Conservation (phyloP, 2,888 invertebrate genomes). For the Lucinisca nassula region DNA sequence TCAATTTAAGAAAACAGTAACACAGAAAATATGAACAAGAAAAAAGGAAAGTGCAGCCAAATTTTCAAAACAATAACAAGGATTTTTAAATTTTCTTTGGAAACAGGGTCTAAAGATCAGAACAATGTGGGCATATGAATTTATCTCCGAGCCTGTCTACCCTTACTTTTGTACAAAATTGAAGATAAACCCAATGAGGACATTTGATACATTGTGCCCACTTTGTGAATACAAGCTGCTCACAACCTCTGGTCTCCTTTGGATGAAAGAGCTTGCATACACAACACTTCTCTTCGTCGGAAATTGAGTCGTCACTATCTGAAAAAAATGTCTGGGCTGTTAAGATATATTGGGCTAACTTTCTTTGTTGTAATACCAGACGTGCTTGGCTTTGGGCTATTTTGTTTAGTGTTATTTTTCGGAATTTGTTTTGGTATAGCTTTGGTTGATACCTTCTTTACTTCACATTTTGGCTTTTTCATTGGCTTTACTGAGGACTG, state of each 20-base stretch:
- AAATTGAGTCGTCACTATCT: neutral
- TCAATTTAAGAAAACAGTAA: neutral
- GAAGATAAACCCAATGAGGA: slow-evolving; percentile 31
- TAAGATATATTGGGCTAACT: neutral
- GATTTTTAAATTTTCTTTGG: neutral
- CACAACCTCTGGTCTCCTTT: neutral
- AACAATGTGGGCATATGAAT: slow-evolving; percentile 35
- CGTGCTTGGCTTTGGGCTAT: neutral
- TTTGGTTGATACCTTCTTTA: too few species aligned
- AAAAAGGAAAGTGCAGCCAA: neutral
- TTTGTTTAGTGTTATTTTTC: neutral
- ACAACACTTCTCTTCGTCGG: slow-evolving; percentile 32
- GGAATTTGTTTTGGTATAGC: neutral
- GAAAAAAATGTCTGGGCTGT: neutral
- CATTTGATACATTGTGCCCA: slow-evolving; percentile 37
- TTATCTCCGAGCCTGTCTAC: slow-evolving; percentile 8
- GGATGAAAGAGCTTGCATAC: slow-evolving; percentile 14
- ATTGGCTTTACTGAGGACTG: neutral
- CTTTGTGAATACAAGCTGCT: slow-evolving; percentile 22
- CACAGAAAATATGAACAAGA: neutral
- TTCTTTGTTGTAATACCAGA: neutral
- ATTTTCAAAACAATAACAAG: neutral
- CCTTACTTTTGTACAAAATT: slow-evolving; percentile 13
- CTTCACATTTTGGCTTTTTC: too few species aligned
- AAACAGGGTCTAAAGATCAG: too few species aligned